These are phyloP conservation scores for Onychostoma macrolepis DNA, from an alignment of 2,113 vertebrate genomes.

Conservation along the genomic window DNA sequence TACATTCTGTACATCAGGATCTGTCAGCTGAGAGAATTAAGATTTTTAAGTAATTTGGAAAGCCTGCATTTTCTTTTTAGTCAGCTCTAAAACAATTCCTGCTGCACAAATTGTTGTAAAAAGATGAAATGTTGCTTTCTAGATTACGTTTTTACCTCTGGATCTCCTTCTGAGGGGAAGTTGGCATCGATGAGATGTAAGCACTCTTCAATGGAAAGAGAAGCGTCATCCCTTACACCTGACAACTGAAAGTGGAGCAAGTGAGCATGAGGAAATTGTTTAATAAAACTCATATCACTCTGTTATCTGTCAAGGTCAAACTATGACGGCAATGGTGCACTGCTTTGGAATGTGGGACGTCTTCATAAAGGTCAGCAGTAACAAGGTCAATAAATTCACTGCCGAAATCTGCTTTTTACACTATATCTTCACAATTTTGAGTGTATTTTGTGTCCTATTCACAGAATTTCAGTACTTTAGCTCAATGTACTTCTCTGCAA, in stretches of 20 bases:
- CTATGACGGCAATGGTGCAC: background rate
- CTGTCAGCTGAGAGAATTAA: conserved; percentile 69
- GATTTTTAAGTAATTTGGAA: background rate
- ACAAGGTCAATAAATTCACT: background rate
- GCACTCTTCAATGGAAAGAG: conserved; percentile 85
- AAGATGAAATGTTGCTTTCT: background rate
- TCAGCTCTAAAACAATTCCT: background rate
- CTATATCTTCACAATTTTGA: background rate
- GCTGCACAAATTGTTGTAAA: background rate
- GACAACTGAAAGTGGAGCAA: conserved; percentile 51
- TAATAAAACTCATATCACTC: background rate
- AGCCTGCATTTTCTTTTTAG: background rate
- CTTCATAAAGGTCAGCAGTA: background rate
- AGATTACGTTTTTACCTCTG: conserved; percentile 74
- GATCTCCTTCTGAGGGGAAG: conserved; percentile 79
- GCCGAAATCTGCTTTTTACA: background rate
- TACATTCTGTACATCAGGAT: conserved; percentile 73
- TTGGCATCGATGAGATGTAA: conserved; percentile 86
- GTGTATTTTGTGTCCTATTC: background rate
- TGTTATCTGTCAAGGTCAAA: conserved; percentile 6
- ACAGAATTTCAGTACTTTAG: background rate
- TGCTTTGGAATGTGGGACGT: conserved; percentile 7
- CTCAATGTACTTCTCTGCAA: background rate
- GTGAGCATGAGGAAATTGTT: background rate
- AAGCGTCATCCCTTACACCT: conserved; percentile 73